Percentiles rank a stretch among this genome's conserved stretches.
These are phyloP conservation scores for Hycleus cichorii DNA, from an alignment of 1,140 invertebrate genomes.

Conservation along the genomic window DNA sequence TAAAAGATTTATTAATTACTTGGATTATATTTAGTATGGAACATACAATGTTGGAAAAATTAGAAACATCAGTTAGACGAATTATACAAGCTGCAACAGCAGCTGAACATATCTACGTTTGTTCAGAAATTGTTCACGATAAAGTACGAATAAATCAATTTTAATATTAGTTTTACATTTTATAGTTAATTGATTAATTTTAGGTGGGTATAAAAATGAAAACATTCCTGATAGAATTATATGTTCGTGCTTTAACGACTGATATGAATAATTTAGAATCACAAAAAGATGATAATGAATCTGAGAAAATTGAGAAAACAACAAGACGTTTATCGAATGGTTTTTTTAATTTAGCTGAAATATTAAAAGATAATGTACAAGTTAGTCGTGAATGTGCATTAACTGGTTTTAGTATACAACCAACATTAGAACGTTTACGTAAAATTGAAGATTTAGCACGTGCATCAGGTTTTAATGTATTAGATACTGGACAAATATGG, in stretches of 20 bases:
- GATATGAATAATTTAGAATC: slow-evolving; percentile 70
- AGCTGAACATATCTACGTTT: slow-evolving; percentile 33
- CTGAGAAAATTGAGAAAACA: slow-evolving; percentile 46
- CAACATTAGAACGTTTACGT: slow-evolving; percentile 46
- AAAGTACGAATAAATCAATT: slow-evolving; percentile 23
- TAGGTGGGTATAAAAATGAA: slow-evolving; percentile 55
- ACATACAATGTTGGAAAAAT: slow-evolving; percentile 6
- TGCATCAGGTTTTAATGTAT: slow-evolving; percentile 45
- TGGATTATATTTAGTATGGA: slow-evolving; percentile 17
- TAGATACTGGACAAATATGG: slow-evolving; percentile 37
- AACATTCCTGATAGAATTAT: slow-evolving; percentile 62
- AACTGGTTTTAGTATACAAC: slow-evolving; percentile 58
- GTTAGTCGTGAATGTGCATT: slow-evolving; percentile 55
- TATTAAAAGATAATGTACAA: slow-evolving; percentile 47
- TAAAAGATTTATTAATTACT: slow-evolving; percentile 28
- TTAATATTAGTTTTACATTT: slow-evolving; percentile 24
- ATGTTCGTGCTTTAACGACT: slow-evolving; percentile 62
- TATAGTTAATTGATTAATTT: slow-evolving; percentile 14
- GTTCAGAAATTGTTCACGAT: slow-evolving; percentile 32
- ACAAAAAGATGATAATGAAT: slow-evolving; percentile 50
- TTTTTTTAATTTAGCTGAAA: slow-evolving; percentile 51
- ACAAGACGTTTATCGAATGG: slow-evolving; percentile 49
- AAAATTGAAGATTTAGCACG: slow-evolving; percentile 48
- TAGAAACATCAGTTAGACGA: slow-evolving; percentile 25
- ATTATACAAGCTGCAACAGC: slow-evolving; percentile 35